Conservation (phyloP, 2,888 invertebrate genomes). For the Thecocarcelia acutangulata region DNA sequence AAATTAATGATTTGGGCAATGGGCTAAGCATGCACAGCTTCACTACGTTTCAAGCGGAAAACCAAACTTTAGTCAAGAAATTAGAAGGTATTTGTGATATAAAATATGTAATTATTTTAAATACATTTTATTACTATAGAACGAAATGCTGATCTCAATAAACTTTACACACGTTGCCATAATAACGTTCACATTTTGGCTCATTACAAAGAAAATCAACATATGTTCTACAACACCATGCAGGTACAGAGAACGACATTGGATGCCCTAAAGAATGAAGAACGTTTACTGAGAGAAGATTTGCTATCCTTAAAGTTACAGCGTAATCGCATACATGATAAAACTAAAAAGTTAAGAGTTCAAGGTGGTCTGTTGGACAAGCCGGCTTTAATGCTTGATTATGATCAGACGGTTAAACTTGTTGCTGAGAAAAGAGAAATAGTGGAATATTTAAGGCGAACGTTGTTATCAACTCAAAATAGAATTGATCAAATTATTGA, state of each 20-base stretch:
- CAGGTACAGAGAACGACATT: slow-evolving; percentile 26
- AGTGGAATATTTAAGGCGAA: slow-evolving; percentile 68
- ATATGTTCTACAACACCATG: slow-evolving; percentile 69
- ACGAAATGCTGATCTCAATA: slow-evolving; percentile 74
- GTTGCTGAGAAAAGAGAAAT: slow-evolving; percentile 45
- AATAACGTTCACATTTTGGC: slow-evolving; percentile 74
- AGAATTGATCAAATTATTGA: slow-evolving; percentile 29
- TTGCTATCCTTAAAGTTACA: slow-evolving; percentile 73
- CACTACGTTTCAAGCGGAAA: slow-evolving; percentile 75
- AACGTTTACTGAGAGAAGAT: slow-evolving; percentile 64
- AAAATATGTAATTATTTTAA: not conserved
- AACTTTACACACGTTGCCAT: slow-evolving; percentile 72
- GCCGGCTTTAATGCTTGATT: slow-evolving; percentile 76
- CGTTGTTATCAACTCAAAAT: not conserved
- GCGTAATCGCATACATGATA: slow-evolving; percentile 70
- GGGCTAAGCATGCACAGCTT: slow-evolving; percentile 75
- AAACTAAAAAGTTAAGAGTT: slow-evolving; percentile 72
- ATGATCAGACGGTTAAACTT: slow-evolving; percentile 73
- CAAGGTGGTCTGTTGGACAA: slow-evolving; percentile 77
- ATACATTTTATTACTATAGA: slow-evolving; percentile 71
- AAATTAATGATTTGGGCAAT: slow-evolving; percentile 76
- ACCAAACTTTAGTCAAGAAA: slow-evolving; percentile 75
- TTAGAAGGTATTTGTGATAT: slow-evolving; percentile 75
- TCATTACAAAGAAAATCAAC: slow-evolving; percentile 76
- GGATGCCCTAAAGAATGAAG: slow-evolving; percentile 53